phyloP scores from a whole-genome alignment of 2,113 vertebrate species.

The Podilymbus podiceps region DNA sequence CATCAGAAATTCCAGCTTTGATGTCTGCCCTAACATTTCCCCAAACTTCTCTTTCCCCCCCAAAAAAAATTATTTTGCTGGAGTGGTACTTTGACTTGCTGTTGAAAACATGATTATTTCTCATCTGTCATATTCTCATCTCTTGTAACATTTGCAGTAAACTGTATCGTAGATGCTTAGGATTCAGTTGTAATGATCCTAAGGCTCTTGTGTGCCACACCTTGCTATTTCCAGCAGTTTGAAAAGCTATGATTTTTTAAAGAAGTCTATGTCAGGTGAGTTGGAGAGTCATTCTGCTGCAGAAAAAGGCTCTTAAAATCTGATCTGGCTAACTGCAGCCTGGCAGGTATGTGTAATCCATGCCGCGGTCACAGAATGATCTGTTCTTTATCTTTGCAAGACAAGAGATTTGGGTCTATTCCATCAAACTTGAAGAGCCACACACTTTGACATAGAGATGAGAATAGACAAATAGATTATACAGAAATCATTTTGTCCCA shows the following conservation, averaged over 20 bases:
- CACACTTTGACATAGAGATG: not conserved
- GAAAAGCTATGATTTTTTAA: not conserved
- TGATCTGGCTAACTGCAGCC: not conserved
- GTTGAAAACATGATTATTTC: not conserved
- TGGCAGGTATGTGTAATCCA: not conserved
- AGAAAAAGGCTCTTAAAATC: not conserved
- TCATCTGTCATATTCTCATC: not conserved
- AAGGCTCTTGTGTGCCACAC: not conserved
- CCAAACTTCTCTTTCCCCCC: fast-evolving
- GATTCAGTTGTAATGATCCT: not conserved
- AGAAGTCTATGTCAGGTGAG: not conserved
- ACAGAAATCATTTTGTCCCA: not conserved
- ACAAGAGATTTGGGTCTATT: not conserved
- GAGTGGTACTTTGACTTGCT: not conserved
- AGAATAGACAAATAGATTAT: not conserved
- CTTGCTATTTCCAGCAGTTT: not conserved
- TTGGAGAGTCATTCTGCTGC: not conserved
- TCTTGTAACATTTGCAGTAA: not conserved
- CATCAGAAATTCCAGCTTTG: not conserved
- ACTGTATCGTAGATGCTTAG: not conserved
- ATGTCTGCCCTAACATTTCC: not conserved
- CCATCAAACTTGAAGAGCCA: not conserved
- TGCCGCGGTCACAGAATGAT: not conserved
- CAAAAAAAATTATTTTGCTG: not conserved
- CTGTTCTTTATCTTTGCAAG: not conserved